Evolutionary conservation across 30 jellyfish, hydroid and myxozoan genomes (phyloP).

Genomic region (Clytia hemisphaerica): DNA sequence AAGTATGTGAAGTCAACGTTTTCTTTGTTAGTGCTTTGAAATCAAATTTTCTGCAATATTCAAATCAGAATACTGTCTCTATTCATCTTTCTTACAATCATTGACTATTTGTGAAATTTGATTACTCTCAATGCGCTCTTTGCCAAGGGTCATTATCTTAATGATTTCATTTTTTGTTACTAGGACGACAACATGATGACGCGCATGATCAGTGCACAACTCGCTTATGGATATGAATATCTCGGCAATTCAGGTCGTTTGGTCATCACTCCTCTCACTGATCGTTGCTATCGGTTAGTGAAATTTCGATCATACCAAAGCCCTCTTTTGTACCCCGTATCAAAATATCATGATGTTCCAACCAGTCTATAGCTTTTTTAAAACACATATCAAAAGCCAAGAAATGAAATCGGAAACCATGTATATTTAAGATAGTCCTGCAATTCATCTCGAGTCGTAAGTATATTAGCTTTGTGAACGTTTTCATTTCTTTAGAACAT

Average conservation of each 20-base stretch:
- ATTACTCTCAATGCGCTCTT: no score
- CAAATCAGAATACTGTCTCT: background rate
- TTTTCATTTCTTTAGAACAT: constrained; percentile 43
- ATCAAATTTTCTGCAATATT: no score
- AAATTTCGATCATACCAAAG: background rate
- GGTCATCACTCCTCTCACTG: constrained; percentile 92
- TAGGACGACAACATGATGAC: constrained; percentile 86
- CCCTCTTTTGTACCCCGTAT: no score
- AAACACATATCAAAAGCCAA: no score
- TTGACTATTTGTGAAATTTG: background rate
- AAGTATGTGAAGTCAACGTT: constrained; percentile 36
- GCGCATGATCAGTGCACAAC: constrained; percentile 95
- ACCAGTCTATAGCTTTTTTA: no score
- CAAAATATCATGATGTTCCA: no score
- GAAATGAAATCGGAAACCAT: background rate
- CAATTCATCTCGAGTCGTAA: background rate
- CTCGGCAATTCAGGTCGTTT: constrained; percentile 93
- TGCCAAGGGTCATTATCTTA: background rate
- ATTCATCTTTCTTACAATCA: background rate
- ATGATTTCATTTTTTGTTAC: background rate
- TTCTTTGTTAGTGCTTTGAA: background rate
- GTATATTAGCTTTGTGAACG: background rate
- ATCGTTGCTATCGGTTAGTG: constrained; percentile 87
- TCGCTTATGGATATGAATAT: constrained; percentile 91
- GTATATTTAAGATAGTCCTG: background rate